Evolutionary conservation across 2,888 invertebrate genomes (phyloP).

Genomic region (Hypercompe scribonia): DNA sequence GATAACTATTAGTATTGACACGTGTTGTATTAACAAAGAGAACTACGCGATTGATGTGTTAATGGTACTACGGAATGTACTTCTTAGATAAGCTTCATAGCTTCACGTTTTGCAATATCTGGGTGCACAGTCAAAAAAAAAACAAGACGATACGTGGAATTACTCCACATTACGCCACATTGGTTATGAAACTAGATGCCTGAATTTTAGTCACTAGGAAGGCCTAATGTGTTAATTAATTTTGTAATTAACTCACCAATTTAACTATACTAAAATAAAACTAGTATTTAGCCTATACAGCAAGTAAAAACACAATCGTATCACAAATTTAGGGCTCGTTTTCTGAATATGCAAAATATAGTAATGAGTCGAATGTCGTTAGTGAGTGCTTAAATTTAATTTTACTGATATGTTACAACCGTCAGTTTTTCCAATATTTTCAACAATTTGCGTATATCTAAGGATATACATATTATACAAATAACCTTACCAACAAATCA

Average conservation of each 20-base stretch:
- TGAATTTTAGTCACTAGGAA: background rate
- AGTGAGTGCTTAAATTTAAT: background rate
- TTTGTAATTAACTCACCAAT: background rate
- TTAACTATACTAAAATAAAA: background rate
- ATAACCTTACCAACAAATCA: no score
- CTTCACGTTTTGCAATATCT: slow-evolving; percentile 1
- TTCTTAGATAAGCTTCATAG: slow-evolving; percentile 22
- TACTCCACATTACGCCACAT: no score
- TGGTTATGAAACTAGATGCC: no score
- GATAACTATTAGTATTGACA: slow-evolving; percentile 78
- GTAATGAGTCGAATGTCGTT: background rate
- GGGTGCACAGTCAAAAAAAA: background rate
- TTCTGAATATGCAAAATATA: background rate
- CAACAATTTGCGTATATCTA: no score
- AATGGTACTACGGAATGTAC: slow-evolving; percentile 14
- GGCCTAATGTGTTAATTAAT: background rate
- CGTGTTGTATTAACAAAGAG: slow-evolving; percentile 51
- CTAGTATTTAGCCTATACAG: background rate
- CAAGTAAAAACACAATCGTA: background rate
- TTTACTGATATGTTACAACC: background rate
- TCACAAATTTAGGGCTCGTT: background rate
- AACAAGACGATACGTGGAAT: no score
- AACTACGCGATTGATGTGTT: slow-evolving; percentile 27
- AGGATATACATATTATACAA: no score
- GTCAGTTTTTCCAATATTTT: background rate